Evolutionary conservation across 2,797 vertebrate genomes (phyloP), one percentile per base, ranked within the genome.

Genomic region (Channa striata): DNA sequence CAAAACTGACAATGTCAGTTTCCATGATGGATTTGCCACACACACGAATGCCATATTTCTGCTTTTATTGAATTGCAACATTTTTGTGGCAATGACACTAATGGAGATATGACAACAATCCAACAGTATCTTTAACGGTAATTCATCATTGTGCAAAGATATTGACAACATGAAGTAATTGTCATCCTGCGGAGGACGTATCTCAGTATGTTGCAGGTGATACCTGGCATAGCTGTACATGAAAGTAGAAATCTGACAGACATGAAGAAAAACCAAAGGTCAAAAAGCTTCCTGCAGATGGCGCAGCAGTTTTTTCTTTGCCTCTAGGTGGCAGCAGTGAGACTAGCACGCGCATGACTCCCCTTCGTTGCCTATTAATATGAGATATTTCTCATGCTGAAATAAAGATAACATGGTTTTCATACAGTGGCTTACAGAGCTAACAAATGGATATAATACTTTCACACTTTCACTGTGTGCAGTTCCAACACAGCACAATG

Each of bases 401-500:
- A 56, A 63, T n/a, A 54, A 33, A 8, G 42, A 49, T 53, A 42
- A 23, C 30, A 46, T 62, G 25, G 25, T 33, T 62, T 21, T 56
- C 37, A 72, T 59, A 13, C 25, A 30, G 25, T 11, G 48, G 34
- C 43, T 49, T n/a, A 46, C 7, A 17, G n/a, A 8, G 17, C 39
- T 20, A 68, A 50, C 21, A 57, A 11, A 12, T 58, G 11, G 13
- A 62, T 51, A 34, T 49, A 36, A 36, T 1, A 1, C 17, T 59
- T 78, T n/a, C n/a, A n/a, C 57, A 10, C 44, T 46, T 59, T 65
- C 34, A 11, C 5, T 40, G 43, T 49, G 56, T 60, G 40, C 50
- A 59, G n/a, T n/a, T 47, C 20, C 20, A 58, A n/a, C 59, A 57
- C 44, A 78, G 52, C 59, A 57, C 42, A 78, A 56, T 59, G 34